Conservation (phyloP, 2,113 vertebrate genomes). For the Podarcis muralis region DNA sequence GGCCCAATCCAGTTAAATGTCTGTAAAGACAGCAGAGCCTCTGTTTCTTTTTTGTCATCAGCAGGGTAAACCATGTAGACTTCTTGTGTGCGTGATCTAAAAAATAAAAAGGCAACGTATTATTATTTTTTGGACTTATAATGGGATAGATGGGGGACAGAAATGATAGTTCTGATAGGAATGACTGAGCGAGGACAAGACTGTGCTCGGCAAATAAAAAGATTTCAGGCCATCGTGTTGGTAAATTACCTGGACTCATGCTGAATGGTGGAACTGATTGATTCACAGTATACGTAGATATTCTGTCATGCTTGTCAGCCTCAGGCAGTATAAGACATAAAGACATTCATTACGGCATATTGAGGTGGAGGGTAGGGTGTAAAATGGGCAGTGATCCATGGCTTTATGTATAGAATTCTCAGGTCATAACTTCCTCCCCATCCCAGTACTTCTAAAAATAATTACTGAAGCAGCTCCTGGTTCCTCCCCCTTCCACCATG, state of each 20-base stretch:
- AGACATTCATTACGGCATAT: background rate
- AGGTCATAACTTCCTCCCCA: background rate
- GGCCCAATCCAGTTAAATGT: background rate
- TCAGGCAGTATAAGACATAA: background rate
- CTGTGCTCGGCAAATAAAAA: background rate
- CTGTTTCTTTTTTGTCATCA: constrained; percentile 23
- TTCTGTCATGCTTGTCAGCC: background rate
- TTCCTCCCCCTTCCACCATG: background rate
- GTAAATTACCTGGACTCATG: no score
- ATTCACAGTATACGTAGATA: background rate
- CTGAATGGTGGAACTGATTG: background rate
- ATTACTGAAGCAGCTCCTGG: background rate
- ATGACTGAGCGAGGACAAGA: background rate
- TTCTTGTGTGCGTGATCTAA: background rate
- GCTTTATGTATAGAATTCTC: background rate
- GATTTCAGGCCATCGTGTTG: background rate
- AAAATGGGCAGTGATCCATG: background rate
- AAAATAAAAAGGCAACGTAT: background rate
- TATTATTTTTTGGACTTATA: background rate
- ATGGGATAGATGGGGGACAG: background rate
- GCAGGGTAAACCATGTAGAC: background rate
- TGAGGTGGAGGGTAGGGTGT: background rate
- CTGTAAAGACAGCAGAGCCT: constrained; percentile 31
- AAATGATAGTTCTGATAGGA: background rate
- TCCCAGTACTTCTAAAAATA: background rate